Evolutionary conservation across 23 tunicate genomes (phyloP).

Genomic region (Styela clava): DNA sequence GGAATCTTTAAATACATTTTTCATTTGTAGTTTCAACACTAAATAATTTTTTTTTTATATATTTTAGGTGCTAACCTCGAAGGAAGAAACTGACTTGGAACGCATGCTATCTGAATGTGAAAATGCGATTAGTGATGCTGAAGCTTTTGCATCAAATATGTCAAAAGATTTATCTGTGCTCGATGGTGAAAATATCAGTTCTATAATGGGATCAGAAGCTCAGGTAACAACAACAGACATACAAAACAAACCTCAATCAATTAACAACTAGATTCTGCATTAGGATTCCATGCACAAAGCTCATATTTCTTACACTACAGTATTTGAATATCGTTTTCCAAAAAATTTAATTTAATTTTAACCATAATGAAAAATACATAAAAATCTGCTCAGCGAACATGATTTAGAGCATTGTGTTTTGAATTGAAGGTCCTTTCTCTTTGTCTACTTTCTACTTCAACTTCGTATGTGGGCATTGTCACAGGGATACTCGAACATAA

Average conservation of each 20-base stretch:
- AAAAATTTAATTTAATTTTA: background rate
- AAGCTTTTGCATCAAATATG: slow-evolving; percentile 58
- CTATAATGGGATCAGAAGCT: slow-evolving; percentile 95
- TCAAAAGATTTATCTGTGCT: slow-evolving; percentile 82
- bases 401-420: no score
- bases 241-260: no score
- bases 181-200: slow-evolving; percentile 94
- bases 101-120: slow-evolving; percentile 86
- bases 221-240: slow-evolving; percentile 57
- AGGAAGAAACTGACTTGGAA: slow-evolving; percentile 89
- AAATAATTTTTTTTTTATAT: background rate
- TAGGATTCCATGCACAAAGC: no score
- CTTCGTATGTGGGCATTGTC: no score
- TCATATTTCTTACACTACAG: no score
- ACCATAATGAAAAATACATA: no score
- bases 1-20: no score
- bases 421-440: no score
- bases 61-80: slow-evolving; percentile 62
- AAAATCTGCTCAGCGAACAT: no score
- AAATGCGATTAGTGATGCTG: slow-evolving; percentile 92
- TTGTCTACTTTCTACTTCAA: no score
- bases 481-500: no score
- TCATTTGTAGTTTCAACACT: background rate
- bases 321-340: background rate
- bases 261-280: no score